Evolutionary conservation across 2,888 invertebrate genomes (phyloP), one percentile per base, ranked within the genome.

Genomic region (Parthenolecanium corni): DNA sequence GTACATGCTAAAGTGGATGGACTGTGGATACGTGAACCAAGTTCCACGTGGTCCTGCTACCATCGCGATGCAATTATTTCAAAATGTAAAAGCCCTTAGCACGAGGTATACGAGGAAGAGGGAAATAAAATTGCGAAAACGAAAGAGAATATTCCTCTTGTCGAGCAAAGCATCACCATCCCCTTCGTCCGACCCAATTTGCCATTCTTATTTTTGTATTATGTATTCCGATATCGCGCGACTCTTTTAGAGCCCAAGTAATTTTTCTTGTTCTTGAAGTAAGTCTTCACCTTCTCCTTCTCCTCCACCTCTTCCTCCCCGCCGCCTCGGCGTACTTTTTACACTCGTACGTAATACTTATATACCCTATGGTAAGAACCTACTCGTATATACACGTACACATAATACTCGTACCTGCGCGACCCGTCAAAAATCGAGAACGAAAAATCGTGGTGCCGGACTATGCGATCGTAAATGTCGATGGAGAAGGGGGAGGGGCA

Each of bases 201-300:
- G 31, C 31, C 31, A 49, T 61, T 61, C 61, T 61, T 49, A 61
- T 61, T 61, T 61, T 61, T 49, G 49, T 51, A 61, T 61, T 61
- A 61, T 38, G 61, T 61, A 61, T 61, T 61, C 61, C 40, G 61
- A 61, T 61, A 61, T 49, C 51, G 61, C 61, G 38, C 61, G 31
- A 61, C 61, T 61, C 61, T 49, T 61, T 61, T 61, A 49, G 51
- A 18, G 51, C 49, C 61, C 47, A 49, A 61, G 61, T 61, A 61
- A 61, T 61, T 61, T 61, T 61, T 61, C 61, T 61, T 61, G 61
- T 61, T 61, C 49, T 51, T 31, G 49, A 61, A 61, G 61, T 49
- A n/a, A n/a, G 61, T 49, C 51, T 61, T 61, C 61, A 47, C 49
- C 40, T 47, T 58, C 36, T 25, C 38, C 38, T 49, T 61, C 31